Evolutionary conservation across 2,113 vertebrate genomes (phyloP).

Genomic region (Engraulis encrasicolus): DNA sequence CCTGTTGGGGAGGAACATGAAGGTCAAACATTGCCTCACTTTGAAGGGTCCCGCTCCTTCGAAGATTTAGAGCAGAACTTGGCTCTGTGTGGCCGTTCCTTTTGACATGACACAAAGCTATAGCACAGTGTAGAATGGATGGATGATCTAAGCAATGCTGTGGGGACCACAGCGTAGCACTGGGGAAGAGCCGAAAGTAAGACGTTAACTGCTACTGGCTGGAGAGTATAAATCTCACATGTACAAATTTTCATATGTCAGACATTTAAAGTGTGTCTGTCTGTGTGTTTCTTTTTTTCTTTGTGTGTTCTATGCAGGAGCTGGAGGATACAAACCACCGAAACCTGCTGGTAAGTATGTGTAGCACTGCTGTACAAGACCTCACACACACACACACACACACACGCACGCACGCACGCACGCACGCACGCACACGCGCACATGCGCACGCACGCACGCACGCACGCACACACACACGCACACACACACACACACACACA

Average conservation of each 20-base stretch:
- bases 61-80: constrained; percentile 15
- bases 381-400: too few relatives aligned
- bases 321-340: constrained; percentile 72
- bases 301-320: constrained; percentile 60
- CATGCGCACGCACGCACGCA: too few relatives aligned
- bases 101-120: constrained; percentile 4
- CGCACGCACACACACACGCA: too few relatives aligned
- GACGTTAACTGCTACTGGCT: constrained; percentile 19
- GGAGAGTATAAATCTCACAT: constrained; percentile 17
- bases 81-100: not conserved
- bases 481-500: too few relatives aligned
- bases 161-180: not conserved
- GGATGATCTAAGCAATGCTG: constrained; percentile 21
- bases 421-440: too few relatives aligned
- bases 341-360: constrained; percentile 72
- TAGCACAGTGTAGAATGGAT: too few relatives aligned
- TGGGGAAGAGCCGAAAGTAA: constrained; percentile 17
- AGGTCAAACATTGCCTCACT: not conserved
- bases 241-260: constrained; percentile 1
- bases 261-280: constrained; percentile 38
- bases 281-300: constrained; percentile 38
- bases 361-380: not conserved
- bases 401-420: too few relatives aligned
- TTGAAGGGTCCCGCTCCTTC: constrained; percentile 18
- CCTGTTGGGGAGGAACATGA: constrained; percentile 12